Conservation (phyloP, 2,113 vertebrate species). For the Lampris incognitus region DNA sequence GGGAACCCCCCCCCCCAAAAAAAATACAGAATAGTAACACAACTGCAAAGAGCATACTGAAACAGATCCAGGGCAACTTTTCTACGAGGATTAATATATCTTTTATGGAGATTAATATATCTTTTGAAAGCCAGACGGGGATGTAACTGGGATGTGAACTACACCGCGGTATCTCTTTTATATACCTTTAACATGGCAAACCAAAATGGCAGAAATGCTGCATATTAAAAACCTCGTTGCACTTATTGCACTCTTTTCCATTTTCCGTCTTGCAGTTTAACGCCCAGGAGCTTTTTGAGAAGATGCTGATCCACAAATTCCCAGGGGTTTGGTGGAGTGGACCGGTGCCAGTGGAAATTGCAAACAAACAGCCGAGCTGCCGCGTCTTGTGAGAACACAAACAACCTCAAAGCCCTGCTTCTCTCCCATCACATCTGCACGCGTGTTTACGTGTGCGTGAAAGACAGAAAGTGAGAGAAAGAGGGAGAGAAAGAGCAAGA, state of each 20-base stretch:
- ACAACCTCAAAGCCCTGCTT: constrained; percentile 70
- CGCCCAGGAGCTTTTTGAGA: constrained; percentile 70
- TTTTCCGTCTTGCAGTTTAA: constrained; percentile 43
- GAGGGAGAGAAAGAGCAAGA: neutral
- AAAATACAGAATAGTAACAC: no score
- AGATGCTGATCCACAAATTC: constrained; percentile 79
- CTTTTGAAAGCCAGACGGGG: no score
- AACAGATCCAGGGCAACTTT: no score
- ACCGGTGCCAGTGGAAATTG: constrained; percentile 73
- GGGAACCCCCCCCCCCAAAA: no score
- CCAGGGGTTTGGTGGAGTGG: constrained; percentile 74
- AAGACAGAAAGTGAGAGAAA: constrained; percentile 39
- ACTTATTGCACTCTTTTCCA: constrained; percentile 48
- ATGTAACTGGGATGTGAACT: no score
- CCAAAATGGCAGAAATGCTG: constrained; percentile 37
- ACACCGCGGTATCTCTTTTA: neutral
- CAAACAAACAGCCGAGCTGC: constrained; percentile 73
- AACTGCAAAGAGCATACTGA: no score
- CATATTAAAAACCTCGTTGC: constrained; percentile 42
- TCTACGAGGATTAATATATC: no score
- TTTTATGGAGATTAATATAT: no score
- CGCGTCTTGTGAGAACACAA: constrained; percentile 68
- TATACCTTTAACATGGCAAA: neutral
- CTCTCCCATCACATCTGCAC: constrained; percentile 65
- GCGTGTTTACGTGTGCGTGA: constrained; percentile 9